Base-by-base conservation (phyloP, 2,113 vertebrate genomes). In the Cygnus atratus region DNA sequence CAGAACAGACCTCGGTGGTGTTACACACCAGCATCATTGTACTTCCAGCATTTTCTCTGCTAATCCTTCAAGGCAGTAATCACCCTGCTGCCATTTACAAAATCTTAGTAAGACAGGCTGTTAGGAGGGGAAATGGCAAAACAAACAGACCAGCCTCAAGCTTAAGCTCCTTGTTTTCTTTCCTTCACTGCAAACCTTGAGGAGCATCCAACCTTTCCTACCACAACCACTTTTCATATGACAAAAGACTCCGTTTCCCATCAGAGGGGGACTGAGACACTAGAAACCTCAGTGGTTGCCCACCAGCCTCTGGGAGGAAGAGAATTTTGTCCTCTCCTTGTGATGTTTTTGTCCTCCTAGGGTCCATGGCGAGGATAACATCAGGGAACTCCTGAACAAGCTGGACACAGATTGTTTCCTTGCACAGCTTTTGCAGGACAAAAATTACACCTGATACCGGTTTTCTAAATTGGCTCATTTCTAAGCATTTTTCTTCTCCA, bases 181-280 rank as follows among this genome's bases (percentile, higher is more conserved):
- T 79, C 73, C 16, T 39, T 79, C 50, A 29, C 59, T 82, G 65
- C n/a, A 44, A 72, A 68, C 7, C 52, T 29, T 25, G 20, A 21
- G 3, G 35, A 8, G 14, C 4, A 21, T 19, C 62, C 33, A 62
- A 22, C n/a, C 33, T 37, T 55, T 35, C 77, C 44, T 26, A 33
- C 44, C 33, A 11, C 0, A 4, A 43, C 2, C 0, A 4, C 46
- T 13, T 28, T 41, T 54, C 7, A 0, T 3, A 11, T 5, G n/a
- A 58, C 55, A 55, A 44, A 68, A 84, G 25, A 29, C 35, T 33
- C 72, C 19, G 11, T 6, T 77, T 63, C 61, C 28, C 22, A 68
- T 11, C 76, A 15, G 24, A 24, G 29, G 20, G 5, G 31, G 41
- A 25, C 24, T 5, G 25, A 37, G 59, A n/a, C n/a, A 24, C 4